phyloP scores from a whole-genome alignment of 2,888 invertebrate genomes.

The Meiosimyza decipiens region DNA sequence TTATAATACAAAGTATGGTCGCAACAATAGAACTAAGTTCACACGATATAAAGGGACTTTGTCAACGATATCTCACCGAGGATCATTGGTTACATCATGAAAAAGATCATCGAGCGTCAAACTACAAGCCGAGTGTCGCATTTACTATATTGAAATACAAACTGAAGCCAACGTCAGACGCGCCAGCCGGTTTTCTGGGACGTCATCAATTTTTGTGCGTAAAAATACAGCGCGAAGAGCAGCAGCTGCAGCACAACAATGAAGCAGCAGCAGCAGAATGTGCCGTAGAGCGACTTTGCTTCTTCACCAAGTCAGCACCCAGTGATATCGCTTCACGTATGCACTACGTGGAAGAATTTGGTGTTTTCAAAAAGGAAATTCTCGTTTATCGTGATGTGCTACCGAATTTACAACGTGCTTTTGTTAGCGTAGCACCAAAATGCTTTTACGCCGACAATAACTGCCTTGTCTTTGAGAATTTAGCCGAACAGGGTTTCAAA shows the following conservation, averaged over 20 bases:
- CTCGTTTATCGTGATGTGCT: conserved; percentile 66
- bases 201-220: conserved; percentile 59
- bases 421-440: conserved; percentile 58
- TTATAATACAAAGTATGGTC: conserved; percentile 30
- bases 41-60: conserved; percentile 41
- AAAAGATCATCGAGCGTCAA: not conserved
- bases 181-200: conserved; percentile 60
- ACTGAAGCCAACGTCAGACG: conserved; percentile 52
- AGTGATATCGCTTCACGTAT: conserved; percentile 68
- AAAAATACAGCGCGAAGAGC: conserved; percentile 45
- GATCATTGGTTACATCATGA: not conserved
- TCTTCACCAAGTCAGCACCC: conserved; percentile 74
- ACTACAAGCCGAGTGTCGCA: not conserved
- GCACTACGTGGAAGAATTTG: conserved; percentile 67
- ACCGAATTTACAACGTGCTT: conserved; percentile 60
- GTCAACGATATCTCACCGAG: conserved; percentile 40
- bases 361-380: conserved; percentile 69
- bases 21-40: conserved; percentile 39
- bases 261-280: too few relatives aligned
- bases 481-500: conserved; percentile 58
- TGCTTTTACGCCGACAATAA: conserved; percentile 65
- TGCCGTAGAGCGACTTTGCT: conserved; percentile 53
- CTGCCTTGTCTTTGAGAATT: conserved; percentile 67
- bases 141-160: conserved; percentile 52
- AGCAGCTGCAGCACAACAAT: conserved; percentile 34